phyloP scores from a whole-genome alignment of 2,888 invertebrate species.

The Hydriomena furcata region DNA sequence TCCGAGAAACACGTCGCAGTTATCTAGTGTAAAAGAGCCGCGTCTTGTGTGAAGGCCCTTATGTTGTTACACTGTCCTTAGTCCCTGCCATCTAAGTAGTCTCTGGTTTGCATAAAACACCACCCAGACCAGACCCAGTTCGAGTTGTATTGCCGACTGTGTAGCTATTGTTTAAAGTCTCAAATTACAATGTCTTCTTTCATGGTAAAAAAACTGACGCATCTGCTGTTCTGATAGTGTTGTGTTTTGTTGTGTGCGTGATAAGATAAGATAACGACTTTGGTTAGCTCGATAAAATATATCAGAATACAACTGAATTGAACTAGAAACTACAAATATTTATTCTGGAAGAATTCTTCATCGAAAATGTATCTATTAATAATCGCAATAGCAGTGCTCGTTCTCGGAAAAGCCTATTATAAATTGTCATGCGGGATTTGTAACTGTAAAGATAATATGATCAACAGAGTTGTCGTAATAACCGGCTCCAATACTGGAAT shows the following conservation, averaged over 20 bases:
- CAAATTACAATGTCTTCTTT: conserved; percentile 1
- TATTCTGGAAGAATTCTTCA: background rate
- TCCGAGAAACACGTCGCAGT: no score
- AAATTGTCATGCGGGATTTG: conserved; percentile 42
- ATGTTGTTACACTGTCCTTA: no score
- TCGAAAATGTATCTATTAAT: conserved; percentile 32
- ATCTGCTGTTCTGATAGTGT: no score
- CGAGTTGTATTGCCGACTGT: conserved; percentile 1
- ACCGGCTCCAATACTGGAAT: conserved; percentile 62
- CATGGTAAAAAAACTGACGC: background rate
- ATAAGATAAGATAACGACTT: no score
- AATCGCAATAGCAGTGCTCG: conserved; percentile 18
- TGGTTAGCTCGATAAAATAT: no score
- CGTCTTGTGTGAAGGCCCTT: background rate
- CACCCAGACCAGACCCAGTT: background rate
- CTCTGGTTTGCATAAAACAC: background rate
- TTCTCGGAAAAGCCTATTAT: conserved; percentile 37
- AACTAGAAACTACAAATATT: no score
- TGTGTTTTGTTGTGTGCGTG: background rate
- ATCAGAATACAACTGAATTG: no score
- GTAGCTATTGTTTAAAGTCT: background rate
- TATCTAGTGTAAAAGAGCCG: background rate
- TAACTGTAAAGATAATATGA: conserved; percentile 40
- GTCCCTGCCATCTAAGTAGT: no score
- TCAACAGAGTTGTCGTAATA: conserved; percentile 56